phyloP scores from a whole-genome alignment of 2,113 vertebrate genomes.

The Eulemur macaco region DNA sequence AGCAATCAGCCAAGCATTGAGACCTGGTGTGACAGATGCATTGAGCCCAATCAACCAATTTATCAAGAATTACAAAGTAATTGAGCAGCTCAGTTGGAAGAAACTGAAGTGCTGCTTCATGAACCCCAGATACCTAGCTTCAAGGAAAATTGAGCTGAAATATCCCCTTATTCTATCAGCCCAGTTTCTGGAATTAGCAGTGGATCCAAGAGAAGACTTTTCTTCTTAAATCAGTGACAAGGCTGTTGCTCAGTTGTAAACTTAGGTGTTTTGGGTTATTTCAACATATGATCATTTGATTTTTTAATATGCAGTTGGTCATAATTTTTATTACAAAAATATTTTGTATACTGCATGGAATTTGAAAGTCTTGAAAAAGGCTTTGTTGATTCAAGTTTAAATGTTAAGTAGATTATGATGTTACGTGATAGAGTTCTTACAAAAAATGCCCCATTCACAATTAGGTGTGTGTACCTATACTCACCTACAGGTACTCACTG shows the following conservation, averaged over 20 bases:
- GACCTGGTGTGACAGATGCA: neutral
- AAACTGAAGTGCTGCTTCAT: neutral
- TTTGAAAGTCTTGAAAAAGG: neutral
- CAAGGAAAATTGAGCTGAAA: slow-evolving; percentile 43
- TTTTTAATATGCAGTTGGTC: neutral
- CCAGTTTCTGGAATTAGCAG: slow-evolving; percentile 4
- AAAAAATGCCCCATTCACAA: neutral
- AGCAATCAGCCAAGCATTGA: neutral
- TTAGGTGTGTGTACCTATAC: neutral
- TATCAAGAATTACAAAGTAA: slow-evolving; percentile 54
- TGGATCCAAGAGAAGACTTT: neutral
- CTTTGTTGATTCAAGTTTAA: neutral
- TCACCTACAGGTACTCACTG: neutral
- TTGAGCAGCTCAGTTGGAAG: slow-evolving; percentile 40
- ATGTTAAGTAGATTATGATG: neutral
- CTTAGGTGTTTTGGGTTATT: neutral
- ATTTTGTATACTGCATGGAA: neutral
- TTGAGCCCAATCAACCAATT: neutral
- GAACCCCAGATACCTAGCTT: neutral
- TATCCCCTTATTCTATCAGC: neutral
- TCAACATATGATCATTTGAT: neutral
- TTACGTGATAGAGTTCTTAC: neutral
- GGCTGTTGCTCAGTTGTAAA: neutral
- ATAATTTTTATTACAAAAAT: slow-evolving; percentile 32
- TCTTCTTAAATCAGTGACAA: neutral